Evolutionary conservation across 2,888 invertebrate genomes (phyloP).

Genomic region (Drosophila phalerata): DNA sequence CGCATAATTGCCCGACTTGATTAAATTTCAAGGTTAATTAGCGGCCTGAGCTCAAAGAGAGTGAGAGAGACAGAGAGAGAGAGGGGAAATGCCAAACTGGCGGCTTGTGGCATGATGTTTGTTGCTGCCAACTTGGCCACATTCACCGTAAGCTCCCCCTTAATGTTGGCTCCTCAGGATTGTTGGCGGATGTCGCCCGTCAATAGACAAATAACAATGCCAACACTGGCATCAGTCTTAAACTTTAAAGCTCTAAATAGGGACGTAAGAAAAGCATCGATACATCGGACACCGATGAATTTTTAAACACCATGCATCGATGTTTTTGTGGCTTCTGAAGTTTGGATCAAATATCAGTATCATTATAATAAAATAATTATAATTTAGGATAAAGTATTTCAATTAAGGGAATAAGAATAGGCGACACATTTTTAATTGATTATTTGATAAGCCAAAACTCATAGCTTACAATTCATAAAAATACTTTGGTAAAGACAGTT

Average conservation of each 20-base stretch:
- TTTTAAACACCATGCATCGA: too few species aligned
- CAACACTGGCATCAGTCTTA: neutral
- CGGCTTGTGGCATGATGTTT: constrained; percentile 11
- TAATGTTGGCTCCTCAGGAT: neutral
- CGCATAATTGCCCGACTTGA: constrained; percentile 66
- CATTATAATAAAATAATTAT: too few species aligned
- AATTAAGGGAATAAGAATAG: too few species aligned
- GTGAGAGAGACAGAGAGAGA: neutral
- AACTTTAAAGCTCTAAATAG: neutral
- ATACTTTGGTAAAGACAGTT: too few species aligned
- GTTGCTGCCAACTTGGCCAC: constrained; percentile 21
- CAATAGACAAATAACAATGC: constrained; percentile 4
- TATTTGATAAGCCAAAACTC: too few species aligned
- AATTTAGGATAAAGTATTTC: neutral
- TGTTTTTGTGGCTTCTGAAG: too few species aligned
- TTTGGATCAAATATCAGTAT: too few species aligned
- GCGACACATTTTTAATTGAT: too few species aligned
- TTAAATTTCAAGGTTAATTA: constrained; percentile 78
- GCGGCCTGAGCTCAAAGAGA: constrained; percentile 21
- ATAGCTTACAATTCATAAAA: too few species aligned
- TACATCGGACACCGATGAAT: too few species aligned
- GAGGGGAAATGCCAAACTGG: constrained; percentile 23
- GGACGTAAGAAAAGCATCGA: neutral
- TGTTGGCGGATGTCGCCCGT: neutral
- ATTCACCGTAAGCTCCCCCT: constrained; percentile 1